Percentiles rank a stretch among this genome's conserved stretches.
Evolutionary conservation across 2,888 invertebrate genomes (phyloP).

Genomic region (Pilophorus perplexus): DNA sequence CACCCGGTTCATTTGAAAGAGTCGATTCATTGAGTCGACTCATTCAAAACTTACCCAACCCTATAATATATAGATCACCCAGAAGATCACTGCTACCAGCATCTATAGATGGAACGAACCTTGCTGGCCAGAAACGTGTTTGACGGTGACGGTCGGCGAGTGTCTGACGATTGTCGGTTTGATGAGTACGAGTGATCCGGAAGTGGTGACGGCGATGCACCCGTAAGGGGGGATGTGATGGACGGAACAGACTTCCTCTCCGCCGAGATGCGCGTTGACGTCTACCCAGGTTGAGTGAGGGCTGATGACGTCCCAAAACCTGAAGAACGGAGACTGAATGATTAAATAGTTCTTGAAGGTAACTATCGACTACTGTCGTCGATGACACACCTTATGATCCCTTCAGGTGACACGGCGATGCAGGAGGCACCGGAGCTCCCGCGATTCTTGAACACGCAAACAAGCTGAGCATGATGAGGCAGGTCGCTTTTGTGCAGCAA

Average conservation of each 20-base stretch:
- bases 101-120: no score
- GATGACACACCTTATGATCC: no score
- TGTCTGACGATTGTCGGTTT: slow-evolving; percentile 53
- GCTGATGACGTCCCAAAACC: slow-evolving; percentile 90
- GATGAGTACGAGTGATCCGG: slow-evolving; percentile 76
- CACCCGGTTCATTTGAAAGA: no score
- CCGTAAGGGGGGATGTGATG: slow-evolving; percentile 61
- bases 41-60: no score
- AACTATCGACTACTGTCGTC: no score
- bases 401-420: slow-evolving; percentile 90
- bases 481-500: slow-evolving; percentile 88
- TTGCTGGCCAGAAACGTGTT: slow-evolving; percentile 5
- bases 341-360: no score
- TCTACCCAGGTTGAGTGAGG: slow-evolving; percentile 85
- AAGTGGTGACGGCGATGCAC: slow-evolving; percentile 85
- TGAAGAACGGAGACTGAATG: no score
- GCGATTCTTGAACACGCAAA: slow-evolving; percentile 61
- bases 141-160: slow-evolving; percentile 14
- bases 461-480: slow-evolving; percentile 82
- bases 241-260: slow-evolving; percentile 46
- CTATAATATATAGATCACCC: no score
- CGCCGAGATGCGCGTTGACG: slow-evolving; percentile 77
- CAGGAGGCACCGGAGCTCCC: slow-evolving; percentile 66
- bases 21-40: no score
- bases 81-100: no score